Percentiles rank a stretch among this genome's conserved stretches.
Evolutionary conservation across 1,140 invertebrate species (phyloP).

Genomic region (Drosophila bipectinata): DNA sequence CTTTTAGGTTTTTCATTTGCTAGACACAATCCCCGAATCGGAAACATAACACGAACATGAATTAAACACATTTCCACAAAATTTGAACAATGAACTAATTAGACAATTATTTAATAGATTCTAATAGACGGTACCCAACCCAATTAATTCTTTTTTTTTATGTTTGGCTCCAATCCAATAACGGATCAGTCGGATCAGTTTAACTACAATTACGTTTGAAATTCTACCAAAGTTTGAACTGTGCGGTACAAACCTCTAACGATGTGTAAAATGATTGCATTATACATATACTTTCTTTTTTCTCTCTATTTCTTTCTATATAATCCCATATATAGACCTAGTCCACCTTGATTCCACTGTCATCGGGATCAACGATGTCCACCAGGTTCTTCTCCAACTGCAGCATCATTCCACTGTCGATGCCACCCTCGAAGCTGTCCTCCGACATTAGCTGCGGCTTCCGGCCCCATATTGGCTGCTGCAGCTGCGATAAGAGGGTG

Average conservation of each 20-base stretch:
- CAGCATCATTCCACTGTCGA: constrained; percentile 74
- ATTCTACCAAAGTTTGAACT: constrained; percentile 66
- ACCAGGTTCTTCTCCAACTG: constrained; percentile 76
- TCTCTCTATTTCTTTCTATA: constrained; percentile 17
- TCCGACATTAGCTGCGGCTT: constrained; percentile 68
- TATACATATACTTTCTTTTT: constrained; percentile 40
- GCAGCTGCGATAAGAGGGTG: constrained; percentile 1
- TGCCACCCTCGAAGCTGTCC: constrained; percentile 74
- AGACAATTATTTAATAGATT: constrained; percentile 67
- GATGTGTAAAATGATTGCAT: constrained; percentile 60
- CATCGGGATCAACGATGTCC: constrained; percentile 77
- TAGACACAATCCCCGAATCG: constrained; percentile 51
- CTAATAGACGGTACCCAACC: constrained; percentile 69
- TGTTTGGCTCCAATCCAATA: constrained; percentile 63
- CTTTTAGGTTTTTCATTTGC: constrained; percentile 32
- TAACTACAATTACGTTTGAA: constrained; percentile 62
- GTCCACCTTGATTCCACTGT: constrained; percentile 79
- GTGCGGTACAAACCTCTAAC: constrained; percentile 55
- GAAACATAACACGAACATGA: constrained; percentile 50
- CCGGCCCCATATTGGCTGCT: constrained; percentile 46
- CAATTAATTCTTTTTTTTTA: constrained; percentile 37
- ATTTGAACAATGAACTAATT: constrained; percentile 73
- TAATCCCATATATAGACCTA: constrained; percentile 43
- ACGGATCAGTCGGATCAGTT: constrained; percentile 57
- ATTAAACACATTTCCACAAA: constrained; percentile 42